Evolutionary conservation across 2,797 vertebrate genomes (phyloP), one percentile per base, ranked within the genome.

Genomic region (Scleropages formosus): DNA sequence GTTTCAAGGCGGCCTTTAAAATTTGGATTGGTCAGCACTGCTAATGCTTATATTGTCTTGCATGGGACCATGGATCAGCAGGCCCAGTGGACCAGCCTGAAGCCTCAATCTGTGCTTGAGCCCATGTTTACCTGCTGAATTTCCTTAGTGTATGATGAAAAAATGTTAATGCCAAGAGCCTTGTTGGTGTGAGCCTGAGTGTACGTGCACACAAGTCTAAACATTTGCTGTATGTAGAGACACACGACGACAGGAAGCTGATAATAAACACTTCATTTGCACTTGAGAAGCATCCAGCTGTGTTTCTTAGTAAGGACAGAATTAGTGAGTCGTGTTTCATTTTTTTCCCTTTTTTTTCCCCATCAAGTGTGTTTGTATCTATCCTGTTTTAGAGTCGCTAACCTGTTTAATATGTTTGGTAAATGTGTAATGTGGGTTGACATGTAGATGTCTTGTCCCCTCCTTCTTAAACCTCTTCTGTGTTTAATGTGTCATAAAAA

Each of bases 91-190:
- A 69, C 46, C 49, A 26, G 67, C 67, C 51, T 69, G 47, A 69
- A 69, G 39, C 49, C 8, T 68, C n/a, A 68, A 26, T 69, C 22
- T 69, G 66, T 68, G 67, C 67, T 69, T 69, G 46, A 53, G 69
- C 18, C 31, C n/a, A 49, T 53, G 47, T 69, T 11, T 51, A 18
- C 24, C 67, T 69, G 67, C 67, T 69, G 67, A 51, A 69, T 16
- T 51, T 67, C 39, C 49, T 46, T 51, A n/a, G 67, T 22, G 24
- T 69, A 13, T 20, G n/a, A 24, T 56, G 53, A 12, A 18, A 56
- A 18, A 56, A n/a, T 18, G 31, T 67, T 27, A 39, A 18, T 67
- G 64, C 44, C 27, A 16, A 31, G 18, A 64, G n/a, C 24, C 16
- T 27, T 46, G 64, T 46, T 64, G 16, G 27, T 46, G 64, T 44